Percentiles rank a stretch among this genome's conserved stretches.
Evolutionary conservation across 1,140 invertebrate genomes (phyloP).

Genomic region (Orchesella cincta): DNA sequence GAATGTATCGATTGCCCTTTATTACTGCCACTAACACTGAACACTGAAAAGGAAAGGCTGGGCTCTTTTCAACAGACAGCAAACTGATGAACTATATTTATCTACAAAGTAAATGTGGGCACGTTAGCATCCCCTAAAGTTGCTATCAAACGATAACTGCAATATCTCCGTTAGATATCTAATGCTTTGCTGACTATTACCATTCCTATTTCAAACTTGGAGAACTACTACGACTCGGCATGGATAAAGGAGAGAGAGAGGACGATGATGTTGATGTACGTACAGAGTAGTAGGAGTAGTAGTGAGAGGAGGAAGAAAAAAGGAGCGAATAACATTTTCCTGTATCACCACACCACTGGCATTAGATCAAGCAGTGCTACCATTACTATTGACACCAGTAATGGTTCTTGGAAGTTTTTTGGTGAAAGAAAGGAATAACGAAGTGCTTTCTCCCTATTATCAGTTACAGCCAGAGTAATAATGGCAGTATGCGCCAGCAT

Average conservation of each 20-base stretch:
- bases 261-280: too few species aligned
- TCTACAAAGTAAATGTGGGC: neutral
- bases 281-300: neutral
- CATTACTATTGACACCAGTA: slow-evolving; percentile 16
- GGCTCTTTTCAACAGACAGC: neutral
- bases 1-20: too few species aligned
- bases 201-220: neutral
- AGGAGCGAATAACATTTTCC: slow-evolving; percentile 10
- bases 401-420: neutral
- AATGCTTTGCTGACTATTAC: neutral
- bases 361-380: slow-evolving; percentile 4
- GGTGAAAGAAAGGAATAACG: neutral
- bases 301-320: neutral
- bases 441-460: slow-evolving; percentile 13
- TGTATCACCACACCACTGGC: slow-evolving; percentile 7
- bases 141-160: neutral
- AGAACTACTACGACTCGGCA: too few species aligned
- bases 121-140: slow-evolving; percentile 10
- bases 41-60: too few species aligned
- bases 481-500: neutral
- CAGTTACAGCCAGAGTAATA: slow-evolving; percentile 1
- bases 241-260: too few species aligned
- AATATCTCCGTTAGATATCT: slow-evolving; percentile 6
- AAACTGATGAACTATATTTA: slow-evolving; percentile 20
- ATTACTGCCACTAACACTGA: too few species aligned